These are phyloP conservation scores for Eudyptes chrysolophus DNA, from an alignment of 2,113 vertebrate species.

Conservation along the genomic window DNA sequence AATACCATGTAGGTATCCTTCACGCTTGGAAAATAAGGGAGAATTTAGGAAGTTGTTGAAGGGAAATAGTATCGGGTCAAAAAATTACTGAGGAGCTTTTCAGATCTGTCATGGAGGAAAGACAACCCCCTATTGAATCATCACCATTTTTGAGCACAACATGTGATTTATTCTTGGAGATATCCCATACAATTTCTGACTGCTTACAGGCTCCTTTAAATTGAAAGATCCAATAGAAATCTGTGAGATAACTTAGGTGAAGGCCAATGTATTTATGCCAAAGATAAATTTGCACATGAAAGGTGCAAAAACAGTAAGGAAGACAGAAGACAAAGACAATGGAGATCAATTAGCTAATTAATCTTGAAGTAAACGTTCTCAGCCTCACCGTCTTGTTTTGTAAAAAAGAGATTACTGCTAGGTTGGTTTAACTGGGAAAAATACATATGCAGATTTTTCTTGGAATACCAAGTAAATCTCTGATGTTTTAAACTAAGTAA, in stretches of 20 bases:
- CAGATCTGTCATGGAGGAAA: background rate
- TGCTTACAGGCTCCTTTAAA: background rate
- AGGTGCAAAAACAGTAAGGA: background rate
- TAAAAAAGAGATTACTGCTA: background rate
- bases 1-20: background rate
- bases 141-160: background rate
- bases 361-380: background rate
- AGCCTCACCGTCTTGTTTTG: background rate
- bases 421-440: background rate
- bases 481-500: background rate
- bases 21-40: background rate
- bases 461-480: background rate
- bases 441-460: background rate
- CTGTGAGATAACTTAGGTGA: background rate
- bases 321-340: background rate
- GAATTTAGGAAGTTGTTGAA: background rate
- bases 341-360: conserved; percentile 28
- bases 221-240: background rate
- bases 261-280: background rate
- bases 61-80: background rate
- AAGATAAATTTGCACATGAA: background rate
- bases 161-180: background rate
- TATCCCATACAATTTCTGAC: background rate
- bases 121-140: background rate
- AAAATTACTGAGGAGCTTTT: background rate